Base-by-base conservation (phyloP, 2,888 invertebrate genomes). In the Diarsia brunnea region DNA sequence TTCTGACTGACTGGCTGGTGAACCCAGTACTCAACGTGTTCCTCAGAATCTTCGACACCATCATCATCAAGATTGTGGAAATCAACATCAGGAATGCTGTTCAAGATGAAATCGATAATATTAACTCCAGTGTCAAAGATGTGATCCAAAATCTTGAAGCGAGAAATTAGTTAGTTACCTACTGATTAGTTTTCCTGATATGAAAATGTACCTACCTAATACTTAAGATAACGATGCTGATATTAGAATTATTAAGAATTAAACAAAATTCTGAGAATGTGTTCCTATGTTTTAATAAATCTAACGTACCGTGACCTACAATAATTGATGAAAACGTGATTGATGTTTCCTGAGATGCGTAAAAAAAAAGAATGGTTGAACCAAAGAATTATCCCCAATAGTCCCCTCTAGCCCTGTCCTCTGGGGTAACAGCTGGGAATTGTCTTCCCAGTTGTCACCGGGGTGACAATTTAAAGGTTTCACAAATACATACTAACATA, bases 1-100 rank as follows among this genome's bases (percentile, higher is more conserved):
- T 94, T 74, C 90, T 97, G 60, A 85, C 85, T 43, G 97, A 97
- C 88, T 97, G 97, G 97, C 89, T 97, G 72, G 76, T 96, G 11
- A 97, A 96, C 89, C 94, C 97, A 0, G 93, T 97, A 31, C 91
- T 96, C 74, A 85, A 87, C 55, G 92, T 95, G 38, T 95, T 97
- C 84, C 90, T 95, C 1, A 89, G 90, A n/a, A 91, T 97, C 79
- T 95, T 97, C 88, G 95, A 97, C 87, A 93, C 89, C 31, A 81
- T 94, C 80, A 96, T 97, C 84, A 94, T 97, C 65, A 89, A 88
- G 24, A 91, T 95, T n/a, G 95, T 97, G 0, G 93, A 95, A 82
- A 8, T 73, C 45, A 95, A 93, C 85, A 95, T 97, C 79, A 91
- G 90, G 61, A 86, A 81, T 27, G 94, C 92, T 19, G 82, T 95